Evolutionary conservation across 2,888 invertebrate species (phyloP), one percentile per base, ranked within the genome.

Genomic region (Dryococelus australis): DNA sequence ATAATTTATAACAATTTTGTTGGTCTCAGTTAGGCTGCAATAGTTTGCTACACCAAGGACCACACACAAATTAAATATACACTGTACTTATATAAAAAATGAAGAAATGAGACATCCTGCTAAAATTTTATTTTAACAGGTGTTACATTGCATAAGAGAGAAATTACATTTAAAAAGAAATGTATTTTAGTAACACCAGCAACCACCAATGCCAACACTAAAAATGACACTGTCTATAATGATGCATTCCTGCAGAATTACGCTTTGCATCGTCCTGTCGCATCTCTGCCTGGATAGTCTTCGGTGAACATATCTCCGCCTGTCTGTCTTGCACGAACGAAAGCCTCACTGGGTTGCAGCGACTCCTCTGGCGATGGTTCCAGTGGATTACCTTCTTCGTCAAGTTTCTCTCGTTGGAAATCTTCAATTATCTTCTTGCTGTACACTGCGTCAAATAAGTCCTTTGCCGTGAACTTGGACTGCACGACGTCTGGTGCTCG

Each of bases 391-490:
- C 97, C 97, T 89, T 96, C 93, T 79, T 94, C 94, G 90, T 95
- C 94, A 86, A 98, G 92, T 91, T 97, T 96, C 0, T 94, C 95
- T 87, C 94, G 93, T 90, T 95, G 95, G 90, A 95, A 97, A 92
- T 98, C 98, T 86, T 95, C 93, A 0, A 94, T 93, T 84, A 99
- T 96, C 92, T 98, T 97, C 87, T 94, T 92, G 0, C 95, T 95
- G 91, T 98, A 98, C 0, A 97, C 93, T 0, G 95, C 95, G 91
- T 97, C 94, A 91, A 98, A 98, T 84, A 99, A 93, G 92, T 97
- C 96, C 91, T 97, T 92, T 0, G 98, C 94, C 0, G 98, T 98
- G 90, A 98, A 98, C 92, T 97, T 96, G 0, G 95, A 94, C 91
- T 98, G 97, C 20, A 94, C 92, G 0, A 98, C 95, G 87, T 97